These are phyloP conservation scores for Brachypterus glaber DNA, from an alignment of 2,888 invertebrate species.

Conservation along the genomic window DNA sequence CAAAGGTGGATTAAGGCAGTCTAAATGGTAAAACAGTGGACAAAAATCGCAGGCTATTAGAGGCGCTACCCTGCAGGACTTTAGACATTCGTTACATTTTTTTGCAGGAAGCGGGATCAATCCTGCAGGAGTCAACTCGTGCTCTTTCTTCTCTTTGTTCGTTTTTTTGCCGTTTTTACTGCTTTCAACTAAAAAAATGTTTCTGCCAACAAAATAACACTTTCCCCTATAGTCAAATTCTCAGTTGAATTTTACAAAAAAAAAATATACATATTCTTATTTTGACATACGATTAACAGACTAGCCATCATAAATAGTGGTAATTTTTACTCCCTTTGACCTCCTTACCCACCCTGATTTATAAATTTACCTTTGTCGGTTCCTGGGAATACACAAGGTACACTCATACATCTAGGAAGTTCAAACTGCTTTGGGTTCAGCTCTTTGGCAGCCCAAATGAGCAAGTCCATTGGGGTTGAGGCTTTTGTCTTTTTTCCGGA, in stretches of 20 bases:
- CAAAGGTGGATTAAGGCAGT: slow-evolving; percentile 89
- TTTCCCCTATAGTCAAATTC: too few relatives aligned
- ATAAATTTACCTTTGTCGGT: slow-evolving; percentile 61
- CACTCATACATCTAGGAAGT: slow-evolving; percentile 68
- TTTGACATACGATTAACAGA: too few relatives aligned
- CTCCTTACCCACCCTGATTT: too few relatives aligned
- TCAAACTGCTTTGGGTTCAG: slow-evolving; percentile 88
- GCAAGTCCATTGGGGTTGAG: slow-evolving; percentile 59
- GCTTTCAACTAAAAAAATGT: too few relatives aligned
- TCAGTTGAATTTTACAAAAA: not conserved
- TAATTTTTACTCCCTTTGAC: too few relatives aligned
- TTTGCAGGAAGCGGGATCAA: slow-evolving; percentile 75
- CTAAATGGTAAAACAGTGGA: slow-evolving; percentile 79
- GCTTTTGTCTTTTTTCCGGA: slow-evolving; percentile 40
- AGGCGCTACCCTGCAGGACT: slow-evolving; percentile 74
- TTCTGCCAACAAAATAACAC: too few relatives aligned
- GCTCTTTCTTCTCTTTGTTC: slow-evolving; percentile 22
- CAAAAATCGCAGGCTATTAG: slow-evolving; percentile 93
- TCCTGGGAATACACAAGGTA: slow-evolving; percentile 72
- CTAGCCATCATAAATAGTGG: too few relatives aligned
- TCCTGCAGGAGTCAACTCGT: slow-evolving; percentile 39
- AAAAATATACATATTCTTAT: too few relatives aligned
- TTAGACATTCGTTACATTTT: slow-evolving; percentile 75
- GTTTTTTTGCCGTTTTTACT: slow-evolving; percentile 22
- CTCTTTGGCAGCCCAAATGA: slow-evolving; percentile 72